A percentile compares a stretch with the other conserved stretches of the same genome.
These are phyloP conservation scores for Xiphophorus hellerii DNA, from an alignment of 2,113 vertebrate species.

Conservation along the genomic window DNA sequence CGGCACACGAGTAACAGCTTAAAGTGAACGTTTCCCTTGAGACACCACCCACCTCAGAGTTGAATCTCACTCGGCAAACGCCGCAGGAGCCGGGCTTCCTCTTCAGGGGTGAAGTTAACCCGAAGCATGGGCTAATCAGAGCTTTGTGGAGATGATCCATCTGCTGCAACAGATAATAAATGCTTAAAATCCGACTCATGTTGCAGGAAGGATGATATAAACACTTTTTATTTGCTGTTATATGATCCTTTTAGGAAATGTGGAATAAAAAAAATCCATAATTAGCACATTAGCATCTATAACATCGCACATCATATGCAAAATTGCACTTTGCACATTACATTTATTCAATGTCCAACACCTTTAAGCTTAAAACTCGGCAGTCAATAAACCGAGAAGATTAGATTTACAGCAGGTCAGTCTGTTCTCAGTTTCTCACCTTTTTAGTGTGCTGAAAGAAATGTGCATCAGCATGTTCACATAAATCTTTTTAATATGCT, in stretches of 20 bases:
- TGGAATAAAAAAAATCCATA: background rate
- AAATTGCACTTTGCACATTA: background rate
- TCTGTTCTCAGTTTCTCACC: background rate
- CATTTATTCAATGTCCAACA: background rate
- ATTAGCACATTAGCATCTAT: background rate
- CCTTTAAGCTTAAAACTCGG: background rate
- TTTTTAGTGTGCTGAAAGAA: background rate
- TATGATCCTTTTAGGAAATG: background rate
- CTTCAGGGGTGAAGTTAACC: constrained; percentile 86
- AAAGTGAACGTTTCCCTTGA: constrained; percentile 17
- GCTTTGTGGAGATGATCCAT: constrained; percentile 94
- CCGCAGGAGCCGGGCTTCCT: constrained; percentile 90
- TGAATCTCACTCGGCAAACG: constrained; percentile 90
- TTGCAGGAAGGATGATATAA: background rate
- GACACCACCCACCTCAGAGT: constrained; percentile 88
- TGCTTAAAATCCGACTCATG: background rate
- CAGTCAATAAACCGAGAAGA: background rate
- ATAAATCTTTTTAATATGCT: background rate
- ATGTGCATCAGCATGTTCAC: background rate
- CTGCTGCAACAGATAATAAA: constrained; percentile 70
- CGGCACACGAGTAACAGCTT: constrained; percentile 9
- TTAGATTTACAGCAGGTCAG: background rate
- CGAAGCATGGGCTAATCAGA: constrained; percentile 87
- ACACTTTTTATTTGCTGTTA: background rate
- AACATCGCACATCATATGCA: too few species aligned